A percentile compares a stretch with the other conserved stretches of the same genome.
Conservation (phyloP, 2,797 vertebrate species). For the Varecia variegata region DNA sequence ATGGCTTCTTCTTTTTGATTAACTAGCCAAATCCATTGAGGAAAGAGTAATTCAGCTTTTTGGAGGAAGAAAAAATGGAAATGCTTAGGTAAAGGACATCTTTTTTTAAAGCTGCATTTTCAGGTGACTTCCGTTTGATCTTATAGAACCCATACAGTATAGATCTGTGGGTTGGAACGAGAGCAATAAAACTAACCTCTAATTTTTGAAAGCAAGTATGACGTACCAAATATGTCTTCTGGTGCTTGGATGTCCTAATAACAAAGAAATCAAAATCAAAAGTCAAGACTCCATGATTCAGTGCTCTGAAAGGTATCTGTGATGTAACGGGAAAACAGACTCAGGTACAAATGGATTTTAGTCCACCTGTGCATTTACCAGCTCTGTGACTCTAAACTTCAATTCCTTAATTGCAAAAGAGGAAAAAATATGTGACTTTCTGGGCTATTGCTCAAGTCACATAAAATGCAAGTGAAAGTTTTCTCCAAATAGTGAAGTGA, state of each 20-base stretch:
- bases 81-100: slow-evolving; percentile 41
- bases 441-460: neutral
- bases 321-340: neutral
- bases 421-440: neutral
- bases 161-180: slow-evolving; percentile 64
- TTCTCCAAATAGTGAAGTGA: neutral
- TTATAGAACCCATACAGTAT: slow-evolving; percentile 30
- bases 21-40: slow-evolving; percentile 51
- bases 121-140: slow-evolving; percentile 59
- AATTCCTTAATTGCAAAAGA: neutral
- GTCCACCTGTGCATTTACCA: neutral
- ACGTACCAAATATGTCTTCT: neutral
- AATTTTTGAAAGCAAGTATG: neutral
- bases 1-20: slow-evolving; percentile 58
- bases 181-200: neutral
- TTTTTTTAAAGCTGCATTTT: slow-evolving; percentile 60
- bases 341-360: neutral
- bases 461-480: neutral
- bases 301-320: neutral
- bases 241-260: neutral
- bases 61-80: slow-evolving; percentile 54
- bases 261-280: slow-evolving; percentile 47
- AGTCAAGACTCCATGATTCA: neutral
- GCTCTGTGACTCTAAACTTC: neutral
- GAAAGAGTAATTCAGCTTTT: slow-evolving; percentile 25